Evolutionary conservation across 2,797 vertebrate genomes (phyloP), one percentile per base, ranked within the genome.

Genomic region (Paramormyrops hopkinsi): DNA sequence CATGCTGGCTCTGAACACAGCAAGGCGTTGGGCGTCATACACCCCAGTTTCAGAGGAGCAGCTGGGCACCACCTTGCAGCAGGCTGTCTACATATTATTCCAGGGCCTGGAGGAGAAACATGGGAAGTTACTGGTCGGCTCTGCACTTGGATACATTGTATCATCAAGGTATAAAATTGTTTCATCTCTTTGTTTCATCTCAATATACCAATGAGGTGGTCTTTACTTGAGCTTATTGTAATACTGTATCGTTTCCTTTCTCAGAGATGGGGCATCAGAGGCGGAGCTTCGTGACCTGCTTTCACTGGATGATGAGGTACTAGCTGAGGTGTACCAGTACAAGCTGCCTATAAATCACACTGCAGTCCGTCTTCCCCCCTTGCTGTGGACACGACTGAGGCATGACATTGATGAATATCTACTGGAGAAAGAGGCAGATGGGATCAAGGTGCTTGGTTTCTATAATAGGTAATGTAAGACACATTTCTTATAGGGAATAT

Each of bases 271-370:
- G 1, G 92, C 98, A 56, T 95, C 97, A 8, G 97, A 98, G 89
- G 93, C 90, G 0, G 97, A 98, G 87, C 92, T 98, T 76, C 95
- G 95, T 88, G 97, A 98, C 11, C 7, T 97, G 88, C 89, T 97
- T 92, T 98, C 97, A 25, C 91, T 98, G 91, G 97, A 98, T 0
- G 93, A 98, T 51, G 95, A 97, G 25, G 93, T 97, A 89, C 94
- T 97, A 33, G 89, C 93, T 22, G 96, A 96, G 22, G 95, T 95
- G 53, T 97, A 97, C 91, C 93, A 41, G 51, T 92, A 93, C 91
- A 95, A 94, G 88, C 93, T 95, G 0, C 96, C 96, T 0, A 95
- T 94, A 0, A 95, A 94, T n/a, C 94, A 93, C 86, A 93, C 95
- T 0, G 76, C 96, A 62, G 93, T 97, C 85, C 93, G 94, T 5